A percentile compares a stretch with the other conserved stretches of the same genome.
phyloP scores from a whole-genome alignment of 1,140 invertebrate genomes.

The Micrasema minimum region DNA sequence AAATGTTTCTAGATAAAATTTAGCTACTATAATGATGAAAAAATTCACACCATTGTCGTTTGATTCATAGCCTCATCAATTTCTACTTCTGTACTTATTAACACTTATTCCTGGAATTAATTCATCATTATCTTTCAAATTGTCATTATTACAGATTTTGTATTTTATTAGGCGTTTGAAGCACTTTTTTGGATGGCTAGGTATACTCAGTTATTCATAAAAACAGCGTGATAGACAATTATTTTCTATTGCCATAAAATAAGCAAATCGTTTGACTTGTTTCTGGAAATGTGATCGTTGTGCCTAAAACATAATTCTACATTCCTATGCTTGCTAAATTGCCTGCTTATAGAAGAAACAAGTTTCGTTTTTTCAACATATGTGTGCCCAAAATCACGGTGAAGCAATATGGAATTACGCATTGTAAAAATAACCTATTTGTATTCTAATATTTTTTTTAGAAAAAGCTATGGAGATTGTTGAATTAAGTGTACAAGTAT shows the following conservation, averaged over 20 bases:
- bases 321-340: constrained; percentile 32
- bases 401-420: too few species aligned
- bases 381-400: too few species aligned
- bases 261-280: not conserved
- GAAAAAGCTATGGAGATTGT: not conserved
- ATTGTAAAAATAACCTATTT: not conserved
- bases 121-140: not conserved
- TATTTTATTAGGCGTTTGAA: not conserved
- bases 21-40: too few species aligned
- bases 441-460: not conserved
- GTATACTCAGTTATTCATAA: not conserved
- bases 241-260: not conserved
- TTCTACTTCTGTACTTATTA: too few species aligned
- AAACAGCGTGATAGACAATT: not conserved
- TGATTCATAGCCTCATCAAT: too few species aligned
- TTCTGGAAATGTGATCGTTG: constrained; percentile 2
- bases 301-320: not conserved
- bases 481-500: not conserved
- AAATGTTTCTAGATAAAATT: too few species aligned
- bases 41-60: too few species aligned
- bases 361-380: constrained; percentile 10
- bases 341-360: constrained; percentile 1
- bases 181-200: not conserved
- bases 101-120: too few species aligned
- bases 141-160: not conserved